These are phyloP conservation scores for Scomber japonicus DNA, from an alignment of 2,113 vertebrate genomes.

Conservation along the genomic window DNA sequence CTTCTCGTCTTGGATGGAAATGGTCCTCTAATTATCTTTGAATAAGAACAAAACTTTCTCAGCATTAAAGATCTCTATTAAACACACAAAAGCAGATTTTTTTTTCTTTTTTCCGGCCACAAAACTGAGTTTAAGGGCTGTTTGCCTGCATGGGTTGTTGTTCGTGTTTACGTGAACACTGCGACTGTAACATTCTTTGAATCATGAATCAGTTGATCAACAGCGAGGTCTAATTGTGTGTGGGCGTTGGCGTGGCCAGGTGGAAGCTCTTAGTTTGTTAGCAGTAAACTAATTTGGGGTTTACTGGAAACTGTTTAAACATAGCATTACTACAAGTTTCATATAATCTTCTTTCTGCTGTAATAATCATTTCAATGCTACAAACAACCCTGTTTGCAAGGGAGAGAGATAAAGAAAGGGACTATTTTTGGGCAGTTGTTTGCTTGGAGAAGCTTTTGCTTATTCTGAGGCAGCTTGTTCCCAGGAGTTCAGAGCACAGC, in stretches of 20 bases:
- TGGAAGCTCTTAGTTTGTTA: slow-evolving; percentile 80
- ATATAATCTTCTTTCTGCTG: slow-evolving; percentile 67
- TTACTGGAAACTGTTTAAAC: slow-evolving; percentile 73
- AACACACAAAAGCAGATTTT: slow-evolving; percentile 52
- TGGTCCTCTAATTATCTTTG: slow-evolving; percentile 53
- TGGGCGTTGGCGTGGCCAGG: slow-evolving; percentile 54
- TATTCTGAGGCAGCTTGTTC: slow-evolving; percentile 80
- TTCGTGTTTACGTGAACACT: slow-evolving; percentile 46
- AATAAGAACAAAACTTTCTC: slow-evolving; percentile 44
- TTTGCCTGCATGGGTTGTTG: slow-evolving; percentile 35
- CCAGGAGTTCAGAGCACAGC: slow-evolving; percentile 79
- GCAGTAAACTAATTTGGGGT: slow-evolving; percentile 67
- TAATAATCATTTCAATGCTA: slow-evolving; percentile 78
- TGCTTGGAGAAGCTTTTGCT: slow-evolving; percentile 82
- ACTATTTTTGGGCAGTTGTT: slow-evolving; percentile 85
- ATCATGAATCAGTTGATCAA: slow-evolving; percentile 51
- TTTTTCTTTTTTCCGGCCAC: not conserved
- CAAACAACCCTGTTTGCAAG: slow-evolving; percentile 78
- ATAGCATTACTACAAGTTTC: slow-evolving; percentile 58
- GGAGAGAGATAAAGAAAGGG: slow-evolving; percentile 75
- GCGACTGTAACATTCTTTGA: slow-evolving; percentile 45
- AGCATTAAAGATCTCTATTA: slow-evolving; percentile 57
- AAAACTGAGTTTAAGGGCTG: slow-evolving; percentile 44
- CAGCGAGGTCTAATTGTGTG: slow-evolving; percentile 55
- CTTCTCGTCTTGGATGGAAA: slow-evolving; percentile 56